Evolutionary conservation across 1,140 invertebrate species (phyloP), one percentile per base, ranked within the genome.

Genomic region (Drosophila hydei): DNA sequence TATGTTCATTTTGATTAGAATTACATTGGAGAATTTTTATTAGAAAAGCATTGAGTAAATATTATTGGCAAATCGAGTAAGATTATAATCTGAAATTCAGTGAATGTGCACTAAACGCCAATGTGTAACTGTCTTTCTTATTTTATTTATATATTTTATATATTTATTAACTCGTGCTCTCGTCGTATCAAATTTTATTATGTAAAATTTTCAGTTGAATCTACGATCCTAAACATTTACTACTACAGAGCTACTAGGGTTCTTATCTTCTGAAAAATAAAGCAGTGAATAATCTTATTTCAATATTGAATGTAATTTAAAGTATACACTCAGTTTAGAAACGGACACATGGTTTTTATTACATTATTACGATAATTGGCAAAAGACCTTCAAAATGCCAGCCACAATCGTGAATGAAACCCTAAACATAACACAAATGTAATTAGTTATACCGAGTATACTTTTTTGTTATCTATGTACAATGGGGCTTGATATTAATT

Each of bases 1-100:
- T 36, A 47, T 69, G 59, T 54, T 52, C 21, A 43, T 12, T 38
- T 69, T 52, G 58, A 69, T 62, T 62, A 62, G 16, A 54, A 50
- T 25, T 54, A 38, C 43, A 30, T 48, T 27, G 48, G 52, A 4
- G 4, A 21, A 50, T 2, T 51, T 23, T 67, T 43, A 45, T 23
- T 43, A 16, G 33, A 64, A 47, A 27, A 6, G n/a, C 27, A 63
- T 47, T 38, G 14, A 54, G 52, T 9, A 52, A 40, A 23, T 52
- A 43, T 23, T 8, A 9, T 11, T 11, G 9, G 30, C 9, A 12
- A 11, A 33, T 11, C 30, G 30, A 11, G 30, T 33, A 1, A 11
- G 30, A 33, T 33, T 33, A 33, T 33, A 11, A 33, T 33, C 11
- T 33, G 30, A 33, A 11, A 11, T 3, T 11, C 16, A 52, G 12